These are phyloP conservation scores for Cuniculus paca DNA, from an alignment of 2,797 vertebrate species.

Conservation along the genomic window DNA sequence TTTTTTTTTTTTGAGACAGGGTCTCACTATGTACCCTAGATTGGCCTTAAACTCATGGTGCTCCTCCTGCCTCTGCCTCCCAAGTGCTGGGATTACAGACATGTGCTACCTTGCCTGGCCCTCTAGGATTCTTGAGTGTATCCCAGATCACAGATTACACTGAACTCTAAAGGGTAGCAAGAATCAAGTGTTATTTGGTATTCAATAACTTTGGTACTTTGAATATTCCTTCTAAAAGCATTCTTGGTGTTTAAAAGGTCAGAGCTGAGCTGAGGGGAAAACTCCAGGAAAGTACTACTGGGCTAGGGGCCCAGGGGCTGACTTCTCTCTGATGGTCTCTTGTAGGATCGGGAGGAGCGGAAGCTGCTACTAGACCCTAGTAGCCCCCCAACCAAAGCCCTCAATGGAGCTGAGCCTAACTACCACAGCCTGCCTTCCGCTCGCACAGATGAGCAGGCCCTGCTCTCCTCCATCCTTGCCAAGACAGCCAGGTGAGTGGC, in stretches of 20 bases:
- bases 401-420: conserved; percentile 93
- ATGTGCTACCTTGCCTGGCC: background rate
- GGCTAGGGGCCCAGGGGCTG: background rate
- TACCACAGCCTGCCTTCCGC: conserved; percentile 91
- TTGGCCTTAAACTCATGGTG: background rate
- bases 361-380: conserved; percentile 92
- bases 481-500: conserved; percentile 95
- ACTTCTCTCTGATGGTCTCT: conserved; percentile 17
- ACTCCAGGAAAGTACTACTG: background rate
- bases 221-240: conserved; percentile 6
- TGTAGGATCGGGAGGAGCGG: conserved; percentile 93
- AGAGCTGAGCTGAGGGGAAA: conserved; percentile 38
- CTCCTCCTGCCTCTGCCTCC: background rate
- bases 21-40: background rate
- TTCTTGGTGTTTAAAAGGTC: conserved; percentile 46
- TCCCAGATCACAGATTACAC: background rate
- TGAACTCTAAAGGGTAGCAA: conserved; percentile 29
- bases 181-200: background rate
- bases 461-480: conserved; percentile 95
- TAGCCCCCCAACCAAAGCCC: conserved; percentile 93
- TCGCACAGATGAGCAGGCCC: conserved; percentile 96
- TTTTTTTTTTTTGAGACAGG: background rate
- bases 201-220: background rate
- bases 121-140: conserved; percentile 29
- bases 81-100: background rate